Conservation (phyloP, 2,113 vertebrate genomes). For the Eolophus roseicapilla region DNA sequence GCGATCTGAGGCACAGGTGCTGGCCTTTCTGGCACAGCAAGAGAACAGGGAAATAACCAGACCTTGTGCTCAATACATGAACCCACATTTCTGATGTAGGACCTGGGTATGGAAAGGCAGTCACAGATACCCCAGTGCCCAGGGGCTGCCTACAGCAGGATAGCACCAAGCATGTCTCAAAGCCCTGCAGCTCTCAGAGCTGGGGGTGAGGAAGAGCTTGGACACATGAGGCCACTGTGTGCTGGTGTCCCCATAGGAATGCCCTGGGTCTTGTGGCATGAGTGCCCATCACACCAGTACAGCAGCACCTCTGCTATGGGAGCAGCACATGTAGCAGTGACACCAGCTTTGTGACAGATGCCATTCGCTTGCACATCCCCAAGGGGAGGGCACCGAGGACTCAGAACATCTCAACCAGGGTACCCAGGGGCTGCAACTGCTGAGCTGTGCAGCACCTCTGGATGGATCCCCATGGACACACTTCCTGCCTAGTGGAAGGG, state of each 20-base stretch:
- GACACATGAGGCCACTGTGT: background rate
- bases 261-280: accelerated
- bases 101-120: background rate
- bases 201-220: background rate
- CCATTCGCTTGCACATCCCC: background rate
- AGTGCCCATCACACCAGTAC: background rate
- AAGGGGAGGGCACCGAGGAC: too few species aligned
- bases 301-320: background rate
- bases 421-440: background rate
- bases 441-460: background rate
- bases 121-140: background rate
- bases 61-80: accelerated
- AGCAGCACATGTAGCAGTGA: background rate
- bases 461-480: background rate
- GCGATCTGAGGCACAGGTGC: background rate
- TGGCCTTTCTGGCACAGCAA: background rate
- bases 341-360: accelerated
- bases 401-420: background rate
- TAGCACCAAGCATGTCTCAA: background rate
- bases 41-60: background rate
- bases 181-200: accelerated
- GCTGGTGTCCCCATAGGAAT: background rate
- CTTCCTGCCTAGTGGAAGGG: background rate
- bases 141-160: accelerated
- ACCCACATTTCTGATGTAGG: background rate